phyloP scores from a whole-genome alignment of 2,888 invertebrate species.

The Spisula subtruncata region DNA sequence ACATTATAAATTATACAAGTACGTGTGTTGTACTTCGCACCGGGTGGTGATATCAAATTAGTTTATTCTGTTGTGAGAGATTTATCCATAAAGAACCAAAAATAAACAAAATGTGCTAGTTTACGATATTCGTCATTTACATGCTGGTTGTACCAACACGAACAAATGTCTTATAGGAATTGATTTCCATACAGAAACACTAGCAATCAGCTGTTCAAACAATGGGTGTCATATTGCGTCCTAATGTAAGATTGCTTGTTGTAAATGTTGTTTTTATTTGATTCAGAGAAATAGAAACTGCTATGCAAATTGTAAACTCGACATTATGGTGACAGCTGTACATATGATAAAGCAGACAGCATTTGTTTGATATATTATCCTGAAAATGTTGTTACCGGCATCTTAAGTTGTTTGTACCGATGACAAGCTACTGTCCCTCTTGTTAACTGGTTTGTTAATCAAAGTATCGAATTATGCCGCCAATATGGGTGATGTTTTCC shows the following conservation, averaged over 20 bases:
- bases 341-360: background rate
- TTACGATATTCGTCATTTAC: background rate
- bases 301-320: background rate
- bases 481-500: background rate
- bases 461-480: background rate
- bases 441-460: background rate
- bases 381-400: background rate
- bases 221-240: background rate
- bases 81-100: too few relatives aligned
- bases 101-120: background rate
- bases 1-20: too few relatives aligned
- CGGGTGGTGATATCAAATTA: too few relatives aligned
- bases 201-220: background rate
- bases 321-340: constrained; percentile 16
- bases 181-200: background rate
- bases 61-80: too few relatives aligned
- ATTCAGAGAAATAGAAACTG: background rate
- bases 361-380: background rate
- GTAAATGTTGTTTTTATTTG: background rate
- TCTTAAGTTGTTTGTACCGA: too few relatives aligned
- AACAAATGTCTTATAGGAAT: background rate
- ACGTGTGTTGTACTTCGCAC: too few relatives aligned
- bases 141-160: background rate
- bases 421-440: too few relatives aligned
- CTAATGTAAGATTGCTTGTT: background rate